These are phyloP conservation scores for Nyctalus aviator DNA, from an alignment of 2,797 vertebrate species.

Conservation along the genomic window DNA sequence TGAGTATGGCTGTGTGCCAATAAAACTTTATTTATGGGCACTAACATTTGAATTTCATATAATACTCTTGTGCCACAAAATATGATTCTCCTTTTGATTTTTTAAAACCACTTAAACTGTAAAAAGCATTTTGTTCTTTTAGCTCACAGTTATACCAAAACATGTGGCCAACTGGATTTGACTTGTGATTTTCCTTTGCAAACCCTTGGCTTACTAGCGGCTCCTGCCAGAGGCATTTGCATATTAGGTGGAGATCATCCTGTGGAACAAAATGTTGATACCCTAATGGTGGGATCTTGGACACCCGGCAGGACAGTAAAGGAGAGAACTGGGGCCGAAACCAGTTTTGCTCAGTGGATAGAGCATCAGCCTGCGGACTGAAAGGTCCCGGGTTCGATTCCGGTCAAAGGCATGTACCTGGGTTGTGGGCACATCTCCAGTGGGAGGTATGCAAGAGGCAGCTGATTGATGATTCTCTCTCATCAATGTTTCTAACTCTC, in stretches of 20 bases:
- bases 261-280: background rate
- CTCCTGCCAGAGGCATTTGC: background rate
- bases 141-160: background rate
- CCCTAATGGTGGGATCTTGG: background rate
- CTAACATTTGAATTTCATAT: slow-evolving; percentile 1
- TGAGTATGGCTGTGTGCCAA: background rate
- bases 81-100: background rate
- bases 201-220: background rate
- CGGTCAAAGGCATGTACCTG: no score
- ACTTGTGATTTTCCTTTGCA: background rate
- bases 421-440: no score
- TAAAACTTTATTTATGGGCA: background rate
- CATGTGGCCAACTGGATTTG: background rate
- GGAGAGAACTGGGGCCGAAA: background rate
- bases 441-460: no score
- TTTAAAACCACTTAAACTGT: background rate
- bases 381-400: no score
- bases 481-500: no score
- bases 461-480: no score
- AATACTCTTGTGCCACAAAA: background rate
- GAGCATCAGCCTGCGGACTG: no score
- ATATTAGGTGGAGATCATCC: background rate
- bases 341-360: no score
- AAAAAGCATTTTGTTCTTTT: background rate
- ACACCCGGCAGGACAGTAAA: background rate